These are phyloP conservation scores for Trachelus tabidus DNA, from an alignment of 2,888 invertebrate species.

Conservation along the genomic window DNA sequence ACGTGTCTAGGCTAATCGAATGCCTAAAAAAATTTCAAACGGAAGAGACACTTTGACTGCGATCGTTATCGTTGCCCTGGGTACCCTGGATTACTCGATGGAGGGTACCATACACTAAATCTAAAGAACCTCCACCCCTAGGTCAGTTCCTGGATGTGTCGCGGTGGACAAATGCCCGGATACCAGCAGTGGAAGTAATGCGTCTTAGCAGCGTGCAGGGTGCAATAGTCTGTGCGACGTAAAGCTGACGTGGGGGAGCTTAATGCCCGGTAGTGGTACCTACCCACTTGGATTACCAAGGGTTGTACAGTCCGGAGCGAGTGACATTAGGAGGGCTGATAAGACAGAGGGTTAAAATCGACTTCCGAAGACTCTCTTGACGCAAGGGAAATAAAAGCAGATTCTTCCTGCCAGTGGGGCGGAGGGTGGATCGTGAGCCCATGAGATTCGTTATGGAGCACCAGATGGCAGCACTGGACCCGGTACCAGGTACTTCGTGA, in stretches of 20 bases:
- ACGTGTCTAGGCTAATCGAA: conserved; percentile 41
- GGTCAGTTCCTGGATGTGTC: conserved; percentile 62
- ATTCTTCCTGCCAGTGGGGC: neutral
- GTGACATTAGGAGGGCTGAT: neutral
- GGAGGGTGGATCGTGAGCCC: neutral
- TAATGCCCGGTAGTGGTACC: conserved; percentile 4
- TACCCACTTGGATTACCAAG: neutral
- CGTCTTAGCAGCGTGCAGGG: conserved; percentile 52
- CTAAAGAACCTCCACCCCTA: conserved; percentile 27
- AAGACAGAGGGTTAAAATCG: neutral
- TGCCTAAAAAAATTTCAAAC: too few species aligned
- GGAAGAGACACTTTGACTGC: too few species aligned
- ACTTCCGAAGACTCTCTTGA: neutral
- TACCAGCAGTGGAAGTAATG: conserved; percentile 64
- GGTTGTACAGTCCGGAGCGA: neutral
- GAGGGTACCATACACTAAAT: conserved; percentile 8
- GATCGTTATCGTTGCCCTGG: too few species aligned
- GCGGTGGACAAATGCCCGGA: conserved; percentile 65
- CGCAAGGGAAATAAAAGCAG: neutral
- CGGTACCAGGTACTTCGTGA: neutral
- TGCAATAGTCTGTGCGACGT: conserved; percentile 21
- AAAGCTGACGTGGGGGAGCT: conserved; percentile 5
- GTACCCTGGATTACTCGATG: neutral
- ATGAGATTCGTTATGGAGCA: neutral
- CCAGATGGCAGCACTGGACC: neutral